A percentile compares a stretch with the other conserved stretches of the same genome.
phyloP scores from a whole-genome alignment of 2,113 vertebrate genomes.

The Anoura caudifer region DNA sequence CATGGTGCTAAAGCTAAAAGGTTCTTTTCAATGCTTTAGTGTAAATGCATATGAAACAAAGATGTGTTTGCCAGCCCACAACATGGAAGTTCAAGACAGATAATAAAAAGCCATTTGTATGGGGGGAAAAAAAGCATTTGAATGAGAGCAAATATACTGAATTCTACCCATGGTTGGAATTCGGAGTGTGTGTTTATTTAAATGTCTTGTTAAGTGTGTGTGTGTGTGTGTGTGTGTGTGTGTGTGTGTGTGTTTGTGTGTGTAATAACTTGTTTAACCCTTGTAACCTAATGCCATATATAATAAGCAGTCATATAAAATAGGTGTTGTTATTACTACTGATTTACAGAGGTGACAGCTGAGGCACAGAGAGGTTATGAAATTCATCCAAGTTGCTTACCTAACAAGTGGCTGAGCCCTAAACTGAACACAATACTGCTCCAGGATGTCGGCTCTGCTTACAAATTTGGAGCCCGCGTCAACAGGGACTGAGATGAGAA shows the following conservation, averaged over 20 bases:
- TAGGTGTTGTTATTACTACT: neutral
- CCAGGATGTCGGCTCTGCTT: neutral
- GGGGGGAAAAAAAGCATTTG: neutral
- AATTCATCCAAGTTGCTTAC: neutral
- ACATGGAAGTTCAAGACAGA: neutral
- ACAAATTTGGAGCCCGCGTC: neutral
- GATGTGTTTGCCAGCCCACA: neutral
- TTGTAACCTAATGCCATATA: neutral
- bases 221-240: neutral
- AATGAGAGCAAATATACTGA: neutral
- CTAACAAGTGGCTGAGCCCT: neutral
- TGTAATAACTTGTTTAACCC: neutral
- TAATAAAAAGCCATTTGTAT: conserved; percentile 13
- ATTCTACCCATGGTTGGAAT: conserved; percentile 18
- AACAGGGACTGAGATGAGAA: neutral
- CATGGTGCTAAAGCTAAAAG: neutral
- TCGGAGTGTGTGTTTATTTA: neutral
- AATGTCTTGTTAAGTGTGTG: neutral
- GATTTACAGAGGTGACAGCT: neutral
- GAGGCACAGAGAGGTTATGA: neutral
- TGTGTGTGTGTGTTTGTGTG: no score
- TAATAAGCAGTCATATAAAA: neutral
- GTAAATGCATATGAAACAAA: neutral
- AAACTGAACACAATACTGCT: neutral
- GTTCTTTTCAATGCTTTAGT: neutral